Evolutionary conservation across 2,888 invertebrate species (phyloP).

Genomic region (Theristus sp.): DNA sequence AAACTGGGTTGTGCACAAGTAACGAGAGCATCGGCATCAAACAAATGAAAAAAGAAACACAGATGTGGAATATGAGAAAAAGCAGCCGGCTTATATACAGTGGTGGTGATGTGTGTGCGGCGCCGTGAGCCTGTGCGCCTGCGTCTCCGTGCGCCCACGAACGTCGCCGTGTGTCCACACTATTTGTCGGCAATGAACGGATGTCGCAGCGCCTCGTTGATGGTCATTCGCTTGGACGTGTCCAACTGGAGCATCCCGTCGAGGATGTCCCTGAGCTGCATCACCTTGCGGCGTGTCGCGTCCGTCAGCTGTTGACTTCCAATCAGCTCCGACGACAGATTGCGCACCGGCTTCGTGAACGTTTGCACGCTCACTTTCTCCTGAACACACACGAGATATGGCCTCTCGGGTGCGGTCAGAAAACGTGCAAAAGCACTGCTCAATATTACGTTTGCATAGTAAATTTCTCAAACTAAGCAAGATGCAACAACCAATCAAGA

Average conservation of each 20-base stretch:
- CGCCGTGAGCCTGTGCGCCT: no score
- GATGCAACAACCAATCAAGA: background rate
- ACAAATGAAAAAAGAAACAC: no score
- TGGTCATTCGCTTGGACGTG: constrained; percentile 76
- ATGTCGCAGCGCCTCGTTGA: constrained; percentile 90
- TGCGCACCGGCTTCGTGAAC: constrained; percentile 63
- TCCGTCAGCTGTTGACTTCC: constrained; percentile 46
- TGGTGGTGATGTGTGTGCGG: no score
- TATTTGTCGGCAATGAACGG: constrained; percentile 41
- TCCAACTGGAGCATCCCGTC: constrained; percentile 98
- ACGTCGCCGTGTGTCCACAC: no score
- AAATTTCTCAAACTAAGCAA: no score
- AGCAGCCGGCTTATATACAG: background rate
- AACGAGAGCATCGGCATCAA: no score
- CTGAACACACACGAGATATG: no score
- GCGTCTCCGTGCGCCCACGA: no score
- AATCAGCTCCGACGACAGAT: constrained; percentile 66
- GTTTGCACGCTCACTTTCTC: constrained; percentile 80
- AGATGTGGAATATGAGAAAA: no score
- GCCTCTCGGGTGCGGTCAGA: constrained; percentile 15
- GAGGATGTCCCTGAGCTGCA: constrained; percentile 47
- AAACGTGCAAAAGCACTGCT: background rate
- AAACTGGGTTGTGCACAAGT: no score
- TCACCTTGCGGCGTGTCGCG: background rate
- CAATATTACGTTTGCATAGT: constrained; percentile 1